Evolutionary conservation across 2,888 invertebrate genomes (phyloP).

Genomic region (Acanthoscelides obtectus): DNA sequence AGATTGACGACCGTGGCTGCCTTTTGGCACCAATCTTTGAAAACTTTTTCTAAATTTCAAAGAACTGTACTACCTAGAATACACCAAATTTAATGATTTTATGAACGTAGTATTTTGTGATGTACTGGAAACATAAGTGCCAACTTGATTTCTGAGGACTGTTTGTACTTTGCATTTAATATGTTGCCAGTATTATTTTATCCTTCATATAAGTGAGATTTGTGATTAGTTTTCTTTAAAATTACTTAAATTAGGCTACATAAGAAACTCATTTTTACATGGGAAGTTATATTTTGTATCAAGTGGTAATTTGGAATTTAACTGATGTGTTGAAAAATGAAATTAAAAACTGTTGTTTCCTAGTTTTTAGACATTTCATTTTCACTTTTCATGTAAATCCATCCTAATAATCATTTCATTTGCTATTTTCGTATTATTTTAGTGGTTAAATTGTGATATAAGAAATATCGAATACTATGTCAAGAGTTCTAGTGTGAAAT

Average conservation of each 20-base stretch:
- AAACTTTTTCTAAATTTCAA: too few relatives aligned
- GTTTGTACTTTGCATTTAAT: background rate
- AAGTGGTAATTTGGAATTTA: too few relatives aligned
- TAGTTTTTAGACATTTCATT: background rate
- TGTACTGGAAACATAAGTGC: background rate
- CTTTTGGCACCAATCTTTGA: too few relatives aligned
- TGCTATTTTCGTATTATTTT: background rate
- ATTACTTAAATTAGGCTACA: background rate
- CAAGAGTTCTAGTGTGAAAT: conserved; percentile 9
- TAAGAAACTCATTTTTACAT: background rate
- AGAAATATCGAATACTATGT: conserved; percentile 14
- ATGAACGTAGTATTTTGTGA: background rate
- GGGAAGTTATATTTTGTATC: background rate
- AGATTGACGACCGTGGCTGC: too few relatives aligned
- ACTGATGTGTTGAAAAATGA: too few relatives aligned
- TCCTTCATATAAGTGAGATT: background rate
- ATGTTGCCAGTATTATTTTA: background rate
- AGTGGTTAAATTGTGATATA: conserved; percentile 23
- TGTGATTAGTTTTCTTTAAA: background rate
- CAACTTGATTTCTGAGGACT: background rate
- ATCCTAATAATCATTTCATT: background rate
- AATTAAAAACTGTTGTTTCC: background rate
- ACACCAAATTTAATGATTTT: background rate
- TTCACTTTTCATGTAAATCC: background rate
- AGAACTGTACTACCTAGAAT: too few relatives aligned